Evolutionary conservation across 2,797 vertebrate species (phyloP), one percentile per base, ranked within the genome.

Genomic region (Molossus alvarezi): DNA sequence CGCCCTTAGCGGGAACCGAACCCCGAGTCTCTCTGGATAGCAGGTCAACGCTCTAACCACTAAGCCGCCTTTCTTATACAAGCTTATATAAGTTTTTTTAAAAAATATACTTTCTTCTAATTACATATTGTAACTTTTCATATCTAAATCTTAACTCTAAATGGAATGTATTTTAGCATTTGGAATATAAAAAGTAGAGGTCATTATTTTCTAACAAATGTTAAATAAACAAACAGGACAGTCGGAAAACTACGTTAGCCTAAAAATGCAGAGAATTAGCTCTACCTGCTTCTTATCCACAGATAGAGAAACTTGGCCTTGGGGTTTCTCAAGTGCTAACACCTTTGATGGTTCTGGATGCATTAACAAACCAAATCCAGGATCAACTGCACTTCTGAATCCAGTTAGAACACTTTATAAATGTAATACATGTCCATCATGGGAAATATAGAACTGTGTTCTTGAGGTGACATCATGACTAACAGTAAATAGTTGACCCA

Each of bases 341-440:
- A 88, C 33, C 81, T 60, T 69, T 72, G 45, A 13, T 84, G 20
- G 33, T 33, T 96, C 20, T 77, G 85, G 45, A 55, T 69, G 23
- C 41, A 20, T 80, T 77, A 80, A 9, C 3, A 2, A 95, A 75
- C 41, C 29, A 29, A 81, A 75, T 85, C 73, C 58, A 92, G 53
- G 80, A 80, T 33, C 86, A 92, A 45, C 21, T 84, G 53, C 37
- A 71, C 64, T 94, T 94, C 53, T 87, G 29, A 77, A 69, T 88
- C 53, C 18, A 77, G 62, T 51, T 64, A 83, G 18, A 72, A 82
- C 23, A 57, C 37, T 18, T 37, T 88, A 55, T 53, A 87, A 87
- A 87, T 72, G 18, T 57, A 62, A 75, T 18, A 67, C 18, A 20
- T 21, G 37, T 83, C 60, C 41, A 73, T 27, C 77, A 55, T 11